These are phyloP conservation scores for Dasysyrphus albostriatus DNA, from an alignment of 2,888 invertebrate genomes.

Conservation along the genomic window DNA sequence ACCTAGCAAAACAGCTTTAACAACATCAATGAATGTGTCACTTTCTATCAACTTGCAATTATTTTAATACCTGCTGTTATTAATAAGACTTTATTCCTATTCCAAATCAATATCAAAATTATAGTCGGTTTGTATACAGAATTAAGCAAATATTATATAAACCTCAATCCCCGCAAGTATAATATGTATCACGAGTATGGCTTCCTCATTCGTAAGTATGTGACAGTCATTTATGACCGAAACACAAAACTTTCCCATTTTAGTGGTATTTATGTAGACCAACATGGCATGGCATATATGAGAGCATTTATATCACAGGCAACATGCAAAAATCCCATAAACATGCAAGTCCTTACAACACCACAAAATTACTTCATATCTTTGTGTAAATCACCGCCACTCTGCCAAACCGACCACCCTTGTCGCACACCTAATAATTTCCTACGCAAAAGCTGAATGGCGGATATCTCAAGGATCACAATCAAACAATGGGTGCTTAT, in stretches of 20 bases:
- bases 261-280: slow-evolving; percentile 38
- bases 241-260: slow-evolving; percentile 51
- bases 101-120: too few relatives aligned
- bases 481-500: slow-evolving; percentile 57
- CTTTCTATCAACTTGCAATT: too few relatives aligned
- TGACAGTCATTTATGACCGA: slow-evolving; percentile 28
- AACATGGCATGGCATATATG: slow-evolving; percentile 20
- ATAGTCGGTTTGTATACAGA: too few relatives aligned
- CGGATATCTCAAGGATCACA: slow-evolving; percentile 49
- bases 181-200: neutral
- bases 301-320: slow-evolving; percentile 37
- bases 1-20: too few relatives aligned
- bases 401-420: slow-evolving; percentile 18
- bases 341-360: slow-evolving; percentile 66
- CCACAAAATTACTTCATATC: slow-evolving; percentile 48
- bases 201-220: neutral
- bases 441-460: slow-evolving; percentile 46
- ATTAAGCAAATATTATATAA: too few relatives aligned
- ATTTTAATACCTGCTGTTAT: too few relatives aligned
- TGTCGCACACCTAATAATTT: slow-evolving; percentile 44
- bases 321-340: slow-evolving; percentile 66
- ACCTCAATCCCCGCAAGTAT: too few relatives aligned
- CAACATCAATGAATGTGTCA: too few relatives aligned
- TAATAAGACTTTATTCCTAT: too few relatives aligned
- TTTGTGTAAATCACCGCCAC: slow-evolving; percentile 32